phyloP scores from a whole-genome alignment of 2,797 vertebrate genomes.

The Hephaestus fuliginosus region DNA sequence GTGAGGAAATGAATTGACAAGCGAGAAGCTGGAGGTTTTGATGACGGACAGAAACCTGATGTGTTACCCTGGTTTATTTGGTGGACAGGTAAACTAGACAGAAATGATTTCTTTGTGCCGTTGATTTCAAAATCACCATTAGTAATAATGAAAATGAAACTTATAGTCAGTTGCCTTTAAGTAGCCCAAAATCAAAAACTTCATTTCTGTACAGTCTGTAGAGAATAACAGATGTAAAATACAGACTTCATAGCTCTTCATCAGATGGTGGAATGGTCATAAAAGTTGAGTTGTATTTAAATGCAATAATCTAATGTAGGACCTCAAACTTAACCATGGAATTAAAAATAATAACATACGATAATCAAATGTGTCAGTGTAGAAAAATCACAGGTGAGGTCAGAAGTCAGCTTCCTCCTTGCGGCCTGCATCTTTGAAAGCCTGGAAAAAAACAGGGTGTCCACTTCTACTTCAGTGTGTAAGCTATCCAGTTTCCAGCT shows the following conservation, averaged over 20 bases:
- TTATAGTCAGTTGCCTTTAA: neutral
- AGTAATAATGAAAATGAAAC: neutral
- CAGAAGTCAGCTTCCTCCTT: too few species aligned
- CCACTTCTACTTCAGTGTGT: too few species aligned
- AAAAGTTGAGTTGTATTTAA: neutral
- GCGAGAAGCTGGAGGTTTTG: neutral
- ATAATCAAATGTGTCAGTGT: too few species aligned
- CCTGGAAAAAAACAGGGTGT: too few species aligned
- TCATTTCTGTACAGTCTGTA: too few species aligned
- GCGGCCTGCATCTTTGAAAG: too few species aligned
- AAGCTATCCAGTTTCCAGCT: too few species aligned
- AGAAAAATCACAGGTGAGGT: too few species aligned
- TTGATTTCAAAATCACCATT: neutral
- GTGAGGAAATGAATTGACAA: neutral
- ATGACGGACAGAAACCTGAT: neutral
- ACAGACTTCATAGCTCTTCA: neutral
- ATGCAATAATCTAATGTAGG: neutral
- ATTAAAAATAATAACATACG: too few species aligned
- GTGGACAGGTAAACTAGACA: neutral
- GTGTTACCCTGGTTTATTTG: neutral
- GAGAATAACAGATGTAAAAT: too few species aligned
- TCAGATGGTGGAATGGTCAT: neutral
- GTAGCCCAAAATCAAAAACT: neutral
- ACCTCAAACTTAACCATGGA: neutral
- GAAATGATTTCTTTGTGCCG: neutral